Evolutionary conservation across 2,797 vertebrate genomes (phyloP).

Genomic region (Lagodon rhomboides): DNA sequence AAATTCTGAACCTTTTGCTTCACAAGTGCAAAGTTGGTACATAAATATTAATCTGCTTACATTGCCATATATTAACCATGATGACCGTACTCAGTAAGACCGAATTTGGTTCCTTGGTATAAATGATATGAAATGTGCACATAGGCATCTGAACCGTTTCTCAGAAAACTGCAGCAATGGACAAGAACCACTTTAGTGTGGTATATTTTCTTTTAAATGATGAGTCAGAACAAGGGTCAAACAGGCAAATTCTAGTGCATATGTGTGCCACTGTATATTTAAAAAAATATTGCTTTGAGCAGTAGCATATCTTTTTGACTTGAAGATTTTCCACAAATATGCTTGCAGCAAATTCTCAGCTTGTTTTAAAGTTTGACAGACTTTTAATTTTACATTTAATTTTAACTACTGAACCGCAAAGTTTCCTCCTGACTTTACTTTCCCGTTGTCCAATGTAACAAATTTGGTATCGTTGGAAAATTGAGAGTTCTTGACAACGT

Average conservation of each 20-base stretch:
- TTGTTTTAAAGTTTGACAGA: background rate
- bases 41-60: background rate
- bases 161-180: background rate
- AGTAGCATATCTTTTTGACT: background rate
- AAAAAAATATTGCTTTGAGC: background rate
- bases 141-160: background rate
- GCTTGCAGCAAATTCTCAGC: slow-evolving; percentile 1
- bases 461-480: too few species aligned
- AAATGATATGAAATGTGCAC: slow-evolving; percentile 3
- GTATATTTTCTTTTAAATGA: background rate
- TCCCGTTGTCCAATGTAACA: too few species aligned
- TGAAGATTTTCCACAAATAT: background rate
- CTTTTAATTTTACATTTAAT: background rate
- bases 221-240: background rate
- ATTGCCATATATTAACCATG: background rate
- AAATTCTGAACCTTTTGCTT: slow-evolving; percentile 35
- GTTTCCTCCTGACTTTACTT: too few species aligned
- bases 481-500: too few species aligned
- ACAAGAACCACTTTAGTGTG: background rate
- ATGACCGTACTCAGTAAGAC: background rate
- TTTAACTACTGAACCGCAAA: too few species aligned
- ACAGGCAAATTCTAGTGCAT: background rate
- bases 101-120: background rate
- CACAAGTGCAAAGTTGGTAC: slow-evolving; percentile 8
- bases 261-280: background rate